Conservation (phyloP, 2,888 invertebrate genomes). For the Drosophila setosimentum region DNA sequence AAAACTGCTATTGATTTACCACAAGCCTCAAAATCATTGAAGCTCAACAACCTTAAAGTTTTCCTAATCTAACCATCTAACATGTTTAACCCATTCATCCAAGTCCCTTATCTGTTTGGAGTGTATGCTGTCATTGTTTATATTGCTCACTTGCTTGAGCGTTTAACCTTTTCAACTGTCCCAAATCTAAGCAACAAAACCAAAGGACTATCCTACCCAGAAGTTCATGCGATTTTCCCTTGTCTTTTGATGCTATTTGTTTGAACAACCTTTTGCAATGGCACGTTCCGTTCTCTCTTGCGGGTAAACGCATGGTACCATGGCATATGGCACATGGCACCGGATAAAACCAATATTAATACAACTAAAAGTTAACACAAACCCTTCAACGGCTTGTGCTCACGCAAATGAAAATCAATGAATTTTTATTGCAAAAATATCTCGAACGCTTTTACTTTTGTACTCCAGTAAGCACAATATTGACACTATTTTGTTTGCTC, state of each 20-base stretch:
- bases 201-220: constrained; percentile 41
- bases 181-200: constrained; percentile 24
- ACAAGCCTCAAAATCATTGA: neutral
- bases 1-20: neutral
- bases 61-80: constrained; percentile 31
- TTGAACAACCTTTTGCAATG: constrained; percentile 65
- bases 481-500: constrained; percentile 11
- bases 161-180: constrained; percentile 66
- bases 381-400: neutral
- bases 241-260: constrained; percentile 76
- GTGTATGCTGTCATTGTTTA: constrained; percentile 57
- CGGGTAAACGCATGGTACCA: constrained; percentile 25
- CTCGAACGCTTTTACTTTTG: constrained; percentile 34
- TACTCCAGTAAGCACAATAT: constrained; percentile 9
- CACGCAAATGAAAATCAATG: constrained; percentile 70
- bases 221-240: constrained; percentile 54
- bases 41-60: constrained; percentile 16
- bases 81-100: constrained; percentile 20
- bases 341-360: constrained; percentile 67
- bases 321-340: constrained; percentile 33
- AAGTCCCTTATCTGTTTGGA: constrained; percentile 60
- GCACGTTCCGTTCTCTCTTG: constrained; percentile 15
- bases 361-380: constrained; percentile 49
- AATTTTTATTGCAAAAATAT: constrained; percentile 61
- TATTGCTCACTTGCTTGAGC: constrained; percentile 75